Conservation (phyloP, 2,113 vertebrate genomes). For the Patagioenas fasciata region DNA sequence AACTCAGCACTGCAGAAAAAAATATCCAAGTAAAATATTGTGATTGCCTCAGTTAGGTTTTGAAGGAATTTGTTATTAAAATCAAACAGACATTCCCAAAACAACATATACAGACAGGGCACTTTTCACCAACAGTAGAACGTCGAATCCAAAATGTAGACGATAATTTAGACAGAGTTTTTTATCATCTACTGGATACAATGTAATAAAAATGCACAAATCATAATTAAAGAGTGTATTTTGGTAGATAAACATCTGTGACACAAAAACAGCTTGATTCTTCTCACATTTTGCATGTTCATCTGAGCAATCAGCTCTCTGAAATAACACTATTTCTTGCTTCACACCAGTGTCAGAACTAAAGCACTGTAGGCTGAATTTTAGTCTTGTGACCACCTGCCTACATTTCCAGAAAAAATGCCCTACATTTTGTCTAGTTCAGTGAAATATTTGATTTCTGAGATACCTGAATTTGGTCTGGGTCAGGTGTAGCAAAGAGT, state of each 20-base stretch:
- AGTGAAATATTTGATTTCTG: background rate
- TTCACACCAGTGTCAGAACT: background rate
- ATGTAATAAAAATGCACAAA: background rate
- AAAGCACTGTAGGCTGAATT: background rate
- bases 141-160: background rate
- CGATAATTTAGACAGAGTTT: background rate
- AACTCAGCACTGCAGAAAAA: background rate
- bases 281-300: background rate
- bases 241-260: background rate
- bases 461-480: background rate
- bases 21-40: background rate
- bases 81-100: background rate
- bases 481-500: background rate
- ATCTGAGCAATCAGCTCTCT: background rate
- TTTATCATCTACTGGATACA: background rate
- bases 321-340: background rate
- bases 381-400: background rate
- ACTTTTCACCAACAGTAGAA: background rate
- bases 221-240: background rate
- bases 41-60: background rate
- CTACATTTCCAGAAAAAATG: background rate
- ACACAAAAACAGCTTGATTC: background rate
- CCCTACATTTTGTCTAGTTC: background rate
- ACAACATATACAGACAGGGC: background rate
- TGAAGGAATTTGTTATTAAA: background rate